Evolutionary conservation across 2,888 invertebrate genomes (phyloP).

Genomic region (Hecatera dysodea): DNA sequence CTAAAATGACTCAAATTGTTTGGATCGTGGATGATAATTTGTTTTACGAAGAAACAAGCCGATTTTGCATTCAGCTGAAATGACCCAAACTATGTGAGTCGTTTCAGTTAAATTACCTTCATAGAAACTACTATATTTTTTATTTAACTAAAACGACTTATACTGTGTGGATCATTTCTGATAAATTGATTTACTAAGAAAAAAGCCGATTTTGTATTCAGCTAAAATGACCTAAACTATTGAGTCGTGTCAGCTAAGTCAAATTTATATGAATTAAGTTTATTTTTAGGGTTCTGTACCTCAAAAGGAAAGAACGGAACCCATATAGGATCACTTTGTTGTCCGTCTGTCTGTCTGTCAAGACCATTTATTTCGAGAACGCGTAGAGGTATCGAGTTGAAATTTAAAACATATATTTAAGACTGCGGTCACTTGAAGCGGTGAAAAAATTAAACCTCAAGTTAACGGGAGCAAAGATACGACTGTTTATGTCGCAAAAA

Average conservation of each 20-base stretch:
- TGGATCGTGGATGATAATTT: too few species aligned
- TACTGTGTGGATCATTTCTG: conserved; percentile 14
- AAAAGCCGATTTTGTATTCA: conserved; percentile 19
- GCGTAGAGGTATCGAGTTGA: too few species aligned
- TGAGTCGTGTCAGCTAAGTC: conserved; percentile 7
- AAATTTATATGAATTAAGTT: conserved; percentile 7
- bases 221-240: conserved; percentile 15
- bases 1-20: neutral
- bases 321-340: too few species aligned
- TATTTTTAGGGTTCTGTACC: too few species aligned
- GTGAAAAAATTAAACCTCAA: too few species aligned
- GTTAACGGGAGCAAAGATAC: too few species aligned
- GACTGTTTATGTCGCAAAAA: too few species aligned
- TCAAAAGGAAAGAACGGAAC: too few species aligned
- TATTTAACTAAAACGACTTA: conserved; percentile 14
- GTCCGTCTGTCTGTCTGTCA: too few species aligned
- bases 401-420: too few species aligned
- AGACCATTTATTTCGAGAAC: too few species aligned
- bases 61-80: conserved; percentile 1
- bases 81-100: conserved; percentile 12
- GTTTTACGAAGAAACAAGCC: neutral
- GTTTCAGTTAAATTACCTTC: conserved; percentile 16
- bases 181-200: conserved; percentile 16
- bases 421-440: too few species aligned
- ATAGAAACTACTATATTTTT: conserved; percentile 10